Evolutionary conservation across 2,888 invertebrate genomes (phyloP).

Genomic region (Anthoptus insignis): DNA sequence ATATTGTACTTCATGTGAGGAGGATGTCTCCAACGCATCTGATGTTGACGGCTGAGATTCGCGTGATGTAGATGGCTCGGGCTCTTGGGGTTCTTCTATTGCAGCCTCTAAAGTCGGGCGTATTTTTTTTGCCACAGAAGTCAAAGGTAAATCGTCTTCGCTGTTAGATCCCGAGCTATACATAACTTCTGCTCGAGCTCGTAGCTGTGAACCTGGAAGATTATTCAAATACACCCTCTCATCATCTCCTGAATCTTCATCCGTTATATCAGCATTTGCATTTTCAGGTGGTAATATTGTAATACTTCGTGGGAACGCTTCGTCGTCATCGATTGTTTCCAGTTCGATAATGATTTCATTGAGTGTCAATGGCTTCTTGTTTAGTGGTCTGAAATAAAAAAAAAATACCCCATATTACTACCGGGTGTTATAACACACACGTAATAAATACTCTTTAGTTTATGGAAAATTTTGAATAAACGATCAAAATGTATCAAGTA

Average conservation of each 20-base stretch:
- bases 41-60: not conserved
- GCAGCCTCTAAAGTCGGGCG: not conserved
- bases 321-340: slow-evolving; percentile 1
- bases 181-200: not conserved
- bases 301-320: not conserved
- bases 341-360: slow-evolving; percentile 4
- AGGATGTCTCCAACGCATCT: not conserved
- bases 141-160: not conserved
- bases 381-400: not conserved
- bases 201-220: slow-evolving; percentile 4
- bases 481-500: slow-evolving; percentile 3
- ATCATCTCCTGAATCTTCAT: not conserved
- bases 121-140: slow-evolving; percentile 5
- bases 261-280: slow-evolving; percentile 4
- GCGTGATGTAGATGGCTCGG: slow-evolving; percentile 1
- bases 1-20: not conserved
- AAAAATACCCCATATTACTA: slow-evolving; percentile 5
- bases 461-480: not conserved
- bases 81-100: not conserved
- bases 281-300: not conserved
- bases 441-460: not conserved
- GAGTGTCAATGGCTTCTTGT: slow-evolving; percentile 2
- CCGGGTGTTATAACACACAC: not conserved
- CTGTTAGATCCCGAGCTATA: not conserved
- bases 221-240: not conserved